phyloP scores from a whole-genome alignment of 2,888 invertebrate species.

The Pardosa pseudoannulata region DNA sequence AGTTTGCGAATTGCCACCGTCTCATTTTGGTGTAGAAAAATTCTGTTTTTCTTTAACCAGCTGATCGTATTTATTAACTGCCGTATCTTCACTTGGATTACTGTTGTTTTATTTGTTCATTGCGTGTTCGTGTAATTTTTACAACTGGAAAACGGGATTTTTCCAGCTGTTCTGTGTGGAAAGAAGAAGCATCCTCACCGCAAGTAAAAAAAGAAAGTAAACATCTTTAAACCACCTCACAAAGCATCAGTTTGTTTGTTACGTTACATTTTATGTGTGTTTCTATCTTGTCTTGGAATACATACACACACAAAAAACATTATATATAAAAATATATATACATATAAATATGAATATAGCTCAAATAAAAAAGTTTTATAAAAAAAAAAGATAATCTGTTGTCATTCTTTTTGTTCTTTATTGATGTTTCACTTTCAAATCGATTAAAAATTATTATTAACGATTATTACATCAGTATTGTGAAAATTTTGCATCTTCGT shows the following conservation, averaged over 20 bases:
- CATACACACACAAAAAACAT: background rate
- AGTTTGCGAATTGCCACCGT: background rate
- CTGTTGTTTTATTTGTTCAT: background rate
- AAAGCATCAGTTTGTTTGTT: conserved; percentile 1
- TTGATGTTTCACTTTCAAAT: too few relatives aligned
- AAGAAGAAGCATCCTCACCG: too few relatives aligned
- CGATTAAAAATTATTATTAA: too few relatives aligned
- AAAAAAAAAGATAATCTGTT: conserved; percentile 11
- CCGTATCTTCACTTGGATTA: background rate
- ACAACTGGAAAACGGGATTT: background rate
- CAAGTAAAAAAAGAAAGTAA: background rate
- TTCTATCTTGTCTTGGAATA: conserved; percentile 8
- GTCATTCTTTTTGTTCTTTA: too few relatives aligned
- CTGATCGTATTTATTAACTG: conserved; percentile 21
- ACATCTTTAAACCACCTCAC: background rate
- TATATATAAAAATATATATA: background rate
- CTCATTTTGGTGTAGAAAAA: background rate
- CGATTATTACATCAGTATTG: too few relatives aligned
- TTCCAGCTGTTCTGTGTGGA: background rate
- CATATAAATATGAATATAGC: conserved; percentile 67
- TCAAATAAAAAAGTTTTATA: conserved; percentile 67
- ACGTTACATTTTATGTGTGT: background rate
- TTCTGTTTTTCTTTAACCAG: background rate
- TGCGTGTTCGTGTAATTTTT: background rate
- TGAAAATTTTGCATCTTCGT: too few relatives aligned